These are phyloP conservation scores for Oncorhynchus gorbuscha DNA, from an alignment of 2,113 vertebrate species.

Conservation along the genomic window DNA sequence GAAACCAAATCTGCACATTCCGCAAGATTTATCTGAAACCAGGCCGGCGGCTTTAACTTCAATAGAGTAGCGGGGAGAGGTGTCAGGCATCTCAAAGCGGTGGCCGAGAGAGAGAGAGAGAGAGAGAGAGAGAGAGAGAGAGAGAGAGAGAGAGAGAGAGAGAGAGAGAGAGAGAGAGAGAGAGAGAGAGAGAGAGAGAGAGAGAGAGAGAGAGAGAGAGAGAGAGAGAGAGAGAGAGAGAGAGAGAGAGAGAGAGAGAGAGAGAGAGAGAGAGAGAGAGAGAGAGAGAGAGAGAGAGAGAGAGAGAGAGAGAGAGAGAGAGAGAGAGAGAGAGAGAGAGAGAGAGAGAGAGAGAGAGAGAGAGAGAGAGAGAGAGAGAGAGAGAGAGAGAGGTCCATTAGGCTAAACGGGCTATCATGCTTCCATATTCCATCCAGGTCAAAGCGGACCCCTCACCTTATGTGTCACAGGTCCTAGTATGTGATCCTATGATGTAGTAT, in stretches of 20 bases:
- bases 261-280: neutral
- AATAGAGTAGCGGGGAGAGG: conserved; percentile 1
- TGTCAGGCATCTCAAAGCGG: neutral
- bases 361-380: neutral
- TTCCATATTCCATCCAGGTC: conserved; percentile 17
- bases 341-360: neutral
- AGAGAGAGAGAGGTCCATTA: conserved; percentile 8
- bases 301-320: too few relatives aligned
- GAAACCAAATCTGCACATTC: too few relatives aligned
- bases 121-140: neutral
- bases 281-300: neutral
- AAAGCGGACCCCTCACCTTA: conserved; percentile 17
- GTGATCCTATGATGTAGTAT: neutral
- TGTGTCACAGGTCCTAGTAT: conserved; percentile 17
- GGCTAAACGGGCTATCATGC: conserved; percentile 31
- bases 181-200: neutral
- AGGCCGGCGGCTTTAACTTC: conserved; percentile 4
- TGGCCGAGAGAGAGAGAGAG: neutral
- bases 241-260: too few relatives aligned
- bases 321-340: neutral
- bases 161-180: too few relatives aligned
- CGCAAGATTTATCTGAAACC: neutral
- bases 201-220: too few relatives aligned
- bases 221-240: neutral
- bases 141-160: neutral